These are phyloP conservation scores for Melipona quadrifasciata DNA, from an alignment of 1,140 invertebrate species.

Conservation along the genomic window DNA sequence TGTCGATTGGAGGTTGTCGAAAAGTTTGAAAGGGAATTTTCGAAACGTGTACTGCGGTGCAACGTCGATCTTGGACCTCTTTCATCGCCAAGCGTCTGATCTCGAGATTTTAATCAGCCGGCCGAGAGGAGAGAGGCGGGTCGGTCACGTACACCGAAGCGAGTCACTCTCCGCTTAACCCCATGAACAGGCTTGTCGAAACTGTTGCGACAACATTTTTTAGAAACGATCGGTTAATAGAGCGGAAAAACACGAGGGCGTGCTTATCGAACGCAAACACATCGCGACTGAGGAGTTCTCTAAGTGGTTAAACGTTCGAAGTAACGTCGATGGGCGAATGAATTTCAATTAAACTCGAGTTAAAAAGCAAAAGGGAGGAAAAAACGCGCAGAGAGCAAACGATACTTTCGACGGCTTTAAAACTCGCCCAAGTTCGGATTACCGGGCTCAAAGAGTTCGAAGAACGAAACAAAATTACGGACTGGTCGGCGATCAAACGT, in stretches of 20 bases:
- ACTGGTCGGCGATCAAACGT: too few species aligned
- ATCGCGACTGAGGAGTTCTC: slow-evolving; percentile 4
- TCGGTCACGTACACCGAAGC: slow-evolving; percentile 10
- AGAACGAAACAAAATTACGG: too few species aligned
- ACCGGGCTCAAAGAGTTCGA: too few species aligned
- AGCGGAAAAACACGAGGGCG: slow-evolving; percentile 18
- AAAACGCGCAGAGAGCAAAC: background rate
- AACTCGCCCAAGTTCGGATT: background rate
- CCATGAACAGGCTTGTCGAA: slow-evolving; percentile 23
- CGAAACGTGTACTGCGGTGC: too few species aligned
- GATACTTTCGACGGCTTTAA: background rate
- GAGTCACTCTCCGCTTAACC: slow-evolving; percentile 5
- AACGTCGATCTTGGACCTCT: background rate
- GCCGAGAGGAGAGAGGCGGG: background rate
- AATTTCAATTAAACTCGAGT: background rate
- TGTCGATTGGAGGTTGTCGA: too few species aligned
- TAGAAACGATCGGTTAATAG: slow-evolving; percentile 17
- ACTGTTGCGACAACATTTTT: slow-evolving; percentile 31
- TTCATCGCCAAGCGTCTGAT: background rate
- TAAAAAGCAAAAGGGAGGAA: too few species aligned
- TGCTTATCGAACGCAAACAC: slow-evolving; percentile 27
- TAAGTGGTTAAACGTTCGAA: background rate
- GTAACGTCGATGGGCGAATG: background rate
- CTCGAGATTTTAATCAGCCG: slow-evolving; percentile 25
- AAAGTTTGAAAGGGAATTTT: background rate